phyloP scores from a whole-genome alignment of 2,797 vertebrate genomes.

The Melanotaenia parkinsoni region DNA sequence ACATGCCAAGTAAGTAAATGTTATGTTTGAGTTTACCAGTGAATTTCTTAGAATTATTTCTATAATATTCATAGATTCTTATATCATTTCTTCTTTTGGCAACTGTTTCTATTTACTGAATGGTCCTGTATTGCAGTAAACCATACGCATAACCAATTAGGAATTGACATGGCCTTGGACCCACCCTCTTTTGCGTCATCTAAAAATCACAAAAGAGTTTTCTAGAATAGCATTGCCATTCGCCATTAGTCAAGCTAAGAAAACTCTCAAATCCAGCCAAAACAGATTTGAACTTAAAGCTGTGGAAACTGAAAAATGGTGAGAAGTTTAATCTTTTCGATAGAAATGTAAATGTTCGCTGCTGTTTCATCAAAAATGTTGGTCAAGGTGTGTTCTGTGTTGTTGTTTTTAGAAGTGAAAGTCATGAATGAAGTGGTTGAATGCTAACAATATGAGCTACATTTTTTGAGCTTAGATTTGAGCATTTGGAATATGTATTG shows the following conservation, averaged over 20 bases:
- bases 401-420: no score
- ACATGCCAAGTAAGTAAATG: background rate
- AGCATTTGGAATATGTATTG: no score
- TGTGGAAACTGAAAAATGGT: background rate
- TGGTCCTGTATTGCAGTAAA: no score
- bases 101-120: background rate
- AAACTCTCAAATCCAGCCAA: background rate
- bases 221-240: no score
- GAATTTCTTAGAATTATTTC: background rate
- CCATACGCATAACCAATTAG: no score
- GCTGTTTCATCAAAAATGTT: background rate
- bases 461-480: no score
- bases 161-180: no score
- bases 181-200: no score
- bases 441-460: no score
- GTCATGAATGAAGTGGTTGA: no score
- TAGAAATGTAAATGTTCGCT: background rate
- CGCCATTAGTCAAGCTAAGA: background rate
- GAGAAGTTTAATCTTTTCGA: background rate
- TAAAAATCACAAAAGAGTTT: no score
- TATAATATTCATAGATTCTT: background rate
- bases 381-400: no score
- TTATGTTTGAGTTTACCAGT: background rate
- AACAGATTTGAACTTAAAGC: background rate
- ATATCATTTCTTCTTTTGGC: background rate